Evolutionary conservation across 2,797 vertebrate species (phyloP).

Genomic region (Mionectes olivaceus): DNA sequence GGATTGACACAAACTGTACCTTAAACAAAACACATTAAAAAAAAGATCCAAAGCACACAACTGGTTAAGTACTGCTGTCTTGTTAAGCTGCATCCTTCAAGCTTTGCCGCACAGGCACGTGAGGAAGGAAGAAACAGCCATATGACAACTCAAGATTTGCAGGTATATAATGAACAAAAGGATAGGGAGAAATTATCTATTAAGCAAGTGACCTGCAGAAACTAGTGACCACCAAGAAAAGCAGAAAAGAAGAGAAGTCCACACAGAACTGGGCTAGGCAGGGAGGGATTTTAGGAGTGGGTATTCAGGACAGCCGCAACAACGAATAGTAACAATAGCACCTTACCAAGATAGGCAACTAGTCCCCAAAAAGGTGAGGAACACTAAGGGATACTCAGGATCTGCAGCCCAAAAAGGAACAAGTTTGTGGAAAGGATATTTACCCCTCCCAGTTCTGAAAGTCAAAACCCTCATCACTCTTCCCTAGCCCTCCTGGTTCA

Average conservation of each 20-base stretch:
- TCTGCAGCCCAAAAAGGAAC: not conserved
- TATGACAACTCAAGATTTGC: not conserved
- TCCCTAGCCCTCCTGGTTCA: not conserved
- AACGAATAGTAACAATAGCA: not conserved
- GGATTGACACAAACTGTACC: not conserved
- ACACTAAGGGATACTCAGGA: not conserved
- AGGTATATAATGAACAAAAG: not conserved
- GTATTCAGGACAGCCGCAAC: not conserved
- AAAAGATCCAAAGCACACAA: not conserved
- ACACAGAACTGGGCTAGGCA: not conserved
- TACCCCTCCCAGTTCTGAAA: not conserved
- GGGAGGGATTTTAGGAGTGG: not conserved
- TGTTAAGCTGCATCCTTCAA: not conserved
- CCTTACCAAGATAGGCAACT: not conserved
- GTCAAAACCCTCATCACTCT: not conserved
- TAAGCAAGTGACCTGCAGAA: not conserved
- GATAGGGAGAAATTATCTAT: not conserved
- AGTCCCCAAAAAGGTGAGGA: not conserved
- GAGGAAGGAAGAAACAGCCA: not conserved
- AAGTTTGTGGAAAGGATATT: not conserved
- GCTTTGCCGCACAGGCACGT: not conserved
- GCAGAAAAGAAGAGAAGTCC: not conserved
- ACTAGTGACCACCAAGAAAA: not conserved
- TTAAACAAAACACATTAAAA: not conserved
- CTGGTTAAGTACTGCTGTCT: not conserved